phyloP scores from a whole-genome alignment of 2,797 vertebrate species.

The Crenichthys baileyi region DNA sequence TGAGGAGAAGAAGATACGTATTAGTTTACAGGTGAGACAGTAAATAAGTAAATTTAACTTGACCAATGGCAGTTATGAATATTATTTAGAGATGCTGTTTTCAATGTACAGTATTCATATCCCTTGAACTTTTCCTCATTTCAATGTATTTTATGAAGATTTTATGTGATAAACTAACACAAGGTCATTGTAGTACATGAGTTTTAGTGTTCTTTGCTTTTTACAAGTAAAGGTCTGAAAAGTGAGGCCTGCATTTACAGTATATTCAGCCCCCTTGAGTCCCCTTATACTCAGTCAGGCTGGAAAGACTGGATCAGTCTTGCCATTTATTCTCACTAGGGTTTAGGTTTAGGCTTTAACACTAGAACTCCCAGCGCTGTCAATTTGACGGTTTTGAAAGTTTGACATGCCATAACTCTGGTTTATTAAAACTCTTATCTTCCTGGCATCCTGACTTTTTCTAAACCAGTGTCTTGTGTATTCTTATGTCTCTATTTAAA shows the following conservation, averaged over 20 bases:
- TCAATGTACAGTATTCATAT: not conserved
- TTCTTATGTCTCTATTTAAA: too few relatives aligned
- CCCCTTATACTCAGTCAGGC: too few relatives aligned
- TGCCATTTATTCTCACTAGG: too few relatives aligned
- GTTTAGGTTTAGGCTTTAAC: not conserved
- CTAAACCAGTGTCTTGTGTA: too few relatives aligned
- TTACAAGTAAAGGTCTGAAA: not conserved
- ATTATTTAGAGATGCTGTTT: too few relatives aligned
- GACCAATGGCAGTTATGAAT: not conserved
- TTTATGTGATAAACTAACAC: not conserved
- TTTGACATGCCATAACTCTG: too few relatives aligned
- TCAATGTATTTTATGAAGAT: not conserved
- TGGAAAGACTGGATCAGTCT: too few relatives aligned
- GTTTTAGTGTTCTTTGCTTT: not conserved
- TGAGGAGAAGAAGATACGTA: conserved; percentile 94
- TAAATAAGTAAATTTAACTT: not conserved
- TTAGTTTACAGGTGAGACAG: conserved; percentile 90
- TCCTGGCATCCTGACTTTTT: too few relatives aligned
- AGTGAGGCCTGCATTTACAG: not conserved
- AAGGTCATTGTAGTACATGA: not conserved
- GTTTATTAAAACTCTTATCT: too few relatives aligned
- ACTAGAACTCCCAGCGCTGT: too few relatives aligned
- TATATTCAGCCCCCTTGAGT: too few relatives aligned
- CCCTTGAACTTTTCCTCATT: not conserved
- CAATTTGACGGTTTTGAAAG: too few relatives aligned